These are phyloP conservation scores for Bhutanitis thaidina DNA, from an alignment of 2,888 invertebrate genomes.

Conservation along the genomic window DNA sequence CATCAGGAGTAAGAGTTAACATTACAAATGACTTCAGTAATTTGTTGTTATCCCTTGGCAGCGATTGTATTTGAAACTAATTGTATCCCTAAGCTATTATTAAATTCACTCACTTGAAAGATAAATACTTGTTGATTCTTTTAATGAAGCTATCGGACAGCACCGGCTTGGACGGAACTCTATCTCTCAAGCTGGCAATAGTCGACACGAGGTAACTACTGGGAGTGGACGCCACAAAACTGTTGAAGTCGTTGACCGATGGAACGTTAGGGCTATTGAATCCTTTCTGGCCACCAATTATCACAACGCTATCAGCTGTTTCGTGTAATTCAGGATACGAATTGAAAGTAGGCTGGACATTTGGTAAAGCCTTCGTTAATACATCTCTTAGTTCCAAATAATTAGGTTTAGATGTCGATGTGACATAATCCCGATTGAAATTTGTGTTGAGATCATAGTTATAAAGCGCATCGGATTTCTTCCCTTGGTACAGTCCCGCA, in stretches of 20 bases:
- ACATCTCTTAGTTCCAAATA: slow-evolving; percentile 49
- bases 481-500: slow-evolving; percentile 28
- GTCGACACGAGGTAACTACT: slow-evolving; percentile 50
- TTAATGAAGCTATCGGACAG: slow-evolving; percentile 54
- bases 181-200: slow-evolving; percentile 52
- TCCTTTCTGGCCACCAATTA: slow-evolving; percentile 24
- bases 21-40: too few species aligned
- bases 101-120: slow-evolving; percentile 33
- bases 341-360: slow-evolving; percentile 40
- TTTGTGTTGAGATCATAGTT: slow-evolving; percentile 25
- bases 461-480: slow-evolving; percentile 22
- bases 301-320: slow-evolving; percentile 22
- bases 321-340: slow-evolving; percentile 6
- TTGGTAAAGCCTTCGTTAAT: slow-evolving; percentile 34
- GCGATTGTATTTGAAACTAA: neutral
- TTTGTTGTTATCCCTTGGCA: neutral
- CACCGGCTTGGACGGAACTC: slow-evolving; percentile 49
- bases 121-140: slow-evolving; percentile 65
- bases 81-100: neutral
- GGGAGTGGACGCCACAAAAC: slow-evolving; percentile 23
- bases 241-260: slow-evolving; percentile 7
- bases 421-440: slow-evolving; percentile 5
- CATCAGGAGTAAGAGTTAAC: too few species aligned
- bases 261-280: slow-evolving; percentile 16
- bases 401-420: slow-evolving; percentile 31